phyloP scores from a whole-genome alignment of 2,797 vertebrate species.

The Coendou prehensilis region DNA sequence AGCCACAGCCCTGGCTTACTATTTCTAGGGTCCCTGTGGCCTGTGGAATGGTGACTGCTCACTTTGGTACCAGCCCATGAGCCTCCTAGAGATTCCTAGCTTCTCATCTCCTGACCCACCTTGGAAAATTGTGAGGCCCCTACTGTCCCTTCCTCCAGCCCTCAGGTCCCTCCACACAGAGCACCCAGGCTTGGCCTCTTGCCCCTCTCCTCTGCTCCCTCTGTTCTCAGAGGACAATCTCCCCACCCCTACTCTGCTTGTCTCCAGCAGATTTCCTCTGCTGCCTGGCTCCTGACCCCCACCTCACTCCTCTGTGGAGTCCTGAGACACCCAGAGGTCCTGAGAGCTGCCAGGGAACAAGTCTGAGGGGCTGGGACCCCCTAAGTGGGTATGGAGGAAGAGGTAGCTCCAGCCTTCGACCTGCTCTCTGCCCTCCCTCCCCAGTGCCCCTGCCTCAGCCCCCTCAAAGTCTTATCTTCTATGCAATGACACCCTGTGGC shows the following conservation, averaged over 20 bases:
- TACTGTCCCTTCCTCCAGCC: background rate
- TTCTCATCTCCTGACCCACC: background rate
- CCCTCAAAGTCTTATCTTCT: background rate
- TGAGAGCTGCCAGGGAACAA: background rate
- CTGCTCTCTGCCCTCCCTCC: background rate
- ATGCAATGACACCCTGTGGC: background rate
- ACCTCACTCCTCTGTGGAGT: background rate
- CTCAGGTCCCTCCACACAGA: rapidly evolving
- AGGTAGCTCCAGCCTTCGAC: background rate
- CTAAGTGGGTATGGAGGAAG: background rate
- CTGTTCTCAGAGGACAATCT: background rate
- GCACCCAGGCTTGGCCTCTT: too few relatives aligned
- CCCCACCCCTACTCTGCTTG: background rate
- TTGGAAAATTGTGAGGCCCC: background rate
- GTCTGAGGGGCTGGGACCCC: too few relatives aligned
- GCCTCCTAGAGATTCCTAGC: background rate
- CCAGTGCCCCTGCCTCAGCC: background rate
- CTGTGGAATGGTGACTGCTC: background rate
- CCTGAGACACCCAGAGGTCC: background rate
- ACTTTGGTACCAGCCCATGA: background rate
- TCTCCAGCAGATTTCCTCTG: background rate
- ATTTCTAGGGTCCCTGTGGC: background rate
- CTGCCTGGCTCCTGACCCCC: background rate
- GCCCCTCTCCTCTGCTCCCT: background rate
- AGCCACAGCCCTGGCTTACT: background rate